These are phyloP conservation scores for Bufo gargarizans DNA, from an alignment of 2,113 vertebrate genomes.

Conservation along the genomic window DNA sequence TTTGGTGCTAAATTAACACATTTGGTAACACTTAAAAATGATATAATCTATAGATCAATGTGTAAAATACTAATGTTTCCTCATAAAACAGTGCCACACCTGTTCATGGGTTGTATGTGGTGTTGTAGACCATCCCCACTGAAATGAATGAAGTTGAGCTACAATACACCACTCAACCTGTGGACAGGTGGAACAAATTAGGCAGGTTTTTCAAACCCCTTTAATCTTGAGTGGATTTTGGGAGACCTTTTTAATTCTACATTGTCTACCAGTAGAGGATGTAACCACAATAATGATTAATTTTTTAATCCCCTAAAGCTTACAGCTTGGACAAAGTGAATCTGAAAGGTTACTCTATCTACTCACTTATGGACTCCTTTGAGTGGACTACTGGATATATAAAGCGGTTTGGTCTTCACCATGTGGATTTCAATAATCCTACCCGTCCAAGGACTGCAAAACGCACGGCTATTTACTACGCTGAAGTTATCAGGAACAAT, in stretches of 20 bases:
- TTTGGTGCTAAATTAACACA: neutral
- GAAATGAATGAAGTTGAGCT: too few relatives aligned
- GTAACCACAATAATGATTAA: neutral
- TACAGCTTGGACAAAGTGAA: constrained; percentile 84
- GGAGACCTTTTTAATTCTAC: neutral
- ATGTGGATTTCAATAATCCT: constrained; percentile 81
- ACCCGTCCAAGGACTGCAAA: constrained; percentile 84
- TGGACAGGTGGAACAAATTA: too few relatives aligned
- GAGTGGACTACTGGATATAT: constrained; percentile 89
- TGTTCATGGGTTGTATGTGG: too few relatives aligned
- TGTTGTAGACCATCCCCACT: too few relatives aligned
- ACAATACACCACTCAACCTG: too few relatives aligned
- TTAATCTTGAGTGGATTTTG: neutral
- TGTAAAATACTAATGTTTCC: too few relatives aligned
- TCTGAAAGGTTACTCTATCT: constrained; percentile 80
- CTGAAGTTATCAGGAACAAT: constrained; percentile 80
- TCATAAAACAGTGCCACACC: too few relatives aligned
- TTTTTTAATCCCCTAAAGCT: constrained; percentile 62
- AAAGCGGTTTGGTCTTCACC: constrained; percentile 84
- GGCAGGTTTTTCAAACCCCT: neutral
- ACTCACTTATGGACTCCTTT: constrained; percentile 90
- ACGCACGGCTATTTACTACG: constrained; percentile 82
- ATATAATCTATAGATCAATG: neutral
- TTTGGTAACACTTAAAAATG: neutral
- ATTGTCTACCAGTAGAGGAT: neutral